These are phyloP conservation scores for Drosophila sulfurigaster DNA, from an alignment of 1,140 invertebrate genomes.

Conservation along the genomic window DNA sequence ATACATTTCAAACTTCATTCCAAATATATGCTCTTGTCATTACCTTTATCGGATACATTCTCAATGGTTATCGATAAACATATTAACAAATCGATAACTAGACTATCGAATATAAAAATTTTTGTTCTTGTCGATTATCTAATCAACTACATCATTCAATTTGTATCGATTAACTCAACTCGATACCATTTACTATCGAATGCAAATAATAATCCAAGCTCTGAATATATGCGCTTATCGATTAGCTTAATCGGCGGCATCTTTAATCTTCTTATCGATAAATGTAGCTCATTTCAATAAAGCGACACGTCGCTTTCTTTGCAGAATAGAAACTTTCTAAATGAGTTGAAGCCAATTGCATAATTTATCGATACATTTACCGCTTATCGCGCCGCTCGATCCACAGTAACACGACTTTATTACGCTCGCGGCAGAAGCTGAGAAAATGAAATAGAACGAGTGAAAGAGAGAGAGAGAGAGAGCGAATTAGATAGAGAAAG, in stretches of 20 bases:
- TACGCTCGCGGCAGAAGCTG: constrained; percentile 58
- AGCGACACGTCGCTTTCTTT: neutral
- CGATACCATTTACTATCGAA: neutral
- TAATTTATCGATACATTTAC: constrained; percentile 14
- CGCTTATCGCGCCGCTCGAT: constrained; percentile 6
- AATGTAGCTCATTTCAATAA: neutral
- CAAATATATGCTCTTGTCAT: too few species aligned
- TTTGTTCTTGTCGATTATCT: too few species aligned
- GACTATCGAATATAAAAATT: too few species aligned
- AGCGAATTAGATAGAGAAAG: constrained; percentile 7
- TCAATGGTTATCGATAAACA: too few species aligned
- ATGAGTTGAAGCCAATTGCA: constrained; percentile 21
- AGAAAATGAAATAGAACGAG: neutral
- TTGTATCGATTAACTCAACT: neutral
- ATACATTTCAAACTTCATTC: too few species aligned
- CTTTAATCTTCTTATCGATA: neutral
- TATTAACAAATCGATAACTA: too few species aligned
- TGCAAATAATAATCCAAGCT: too few species aligned
- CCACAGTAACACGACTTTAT: constrained; percentile 55
- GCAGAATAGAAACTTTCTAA: neutral
- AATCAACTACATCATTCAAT: too few species aligned
- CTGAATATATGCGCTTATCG: neutral
- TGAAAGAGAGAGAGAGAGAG: constrained; percentile 5
- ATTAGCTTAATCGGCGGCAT: neutral
- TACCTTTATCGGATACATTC: too few species aligned